Conservation (phyloP, 2,797 vertebrate species). For the Tolypeutes matacus region DNA sequence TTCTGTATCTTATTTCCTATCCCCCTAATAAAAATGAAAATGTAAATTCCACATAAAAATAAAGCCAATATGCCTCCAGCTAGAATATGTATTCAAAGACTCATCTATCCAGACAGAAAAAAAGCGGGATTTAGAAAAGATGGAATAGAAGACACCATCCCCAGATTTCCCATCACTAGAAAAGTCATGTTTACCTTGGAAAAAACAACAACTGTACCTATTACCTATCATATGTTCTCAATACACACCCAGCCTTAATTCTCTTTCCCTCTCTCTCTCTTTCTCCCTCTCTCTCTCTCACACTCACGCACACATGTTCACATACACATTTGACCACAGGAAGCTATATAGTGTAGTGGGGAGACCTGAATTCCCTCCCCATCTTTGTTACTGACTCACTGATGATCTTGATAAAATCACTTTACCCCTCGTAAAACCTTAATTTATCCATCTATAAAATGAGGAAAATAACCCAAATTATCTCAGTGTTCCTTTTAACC, state of each 20-base stretch:
- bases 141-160: constrained; percentile 57
- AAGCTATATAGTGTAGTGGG: background rate
- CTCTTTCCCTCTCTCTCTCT: background rate
- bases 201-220: constrained; percentile 4
- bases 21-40: constrained; percentile 68
- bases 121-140: constrained; percentile 71
- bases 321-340: constrained; percentile 2
- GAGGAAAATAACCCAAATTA: constrained; percentile 11
- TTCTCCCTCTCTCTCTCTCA: background rate
- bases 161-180: constrained; percentile 32
- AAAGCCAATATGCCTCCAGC: constrained; percentile 63
- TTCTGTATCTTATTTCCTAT: constrained; percentile 55
- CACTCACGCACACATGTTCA: background rate
- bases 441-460: constrained; percentile 53
- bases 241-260: background rate
- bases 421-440: constrained; percentile 20
- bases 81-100: constrained; percentile 71
- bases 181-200: constrained; percentile 62
- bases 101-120: constrained; percentile 65
- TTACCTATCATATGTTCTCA: background rate
- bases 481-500: background rate
- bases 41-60: constrained; percentile 70
- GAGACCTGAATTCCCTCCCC: background rate
- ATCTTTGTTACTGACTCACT: background rate
- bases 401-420: constrained; percentile 31